Base-by-base conservation (phyloP, 2,888 invertebrate species). In the Copidosoma aretas region DNA sequence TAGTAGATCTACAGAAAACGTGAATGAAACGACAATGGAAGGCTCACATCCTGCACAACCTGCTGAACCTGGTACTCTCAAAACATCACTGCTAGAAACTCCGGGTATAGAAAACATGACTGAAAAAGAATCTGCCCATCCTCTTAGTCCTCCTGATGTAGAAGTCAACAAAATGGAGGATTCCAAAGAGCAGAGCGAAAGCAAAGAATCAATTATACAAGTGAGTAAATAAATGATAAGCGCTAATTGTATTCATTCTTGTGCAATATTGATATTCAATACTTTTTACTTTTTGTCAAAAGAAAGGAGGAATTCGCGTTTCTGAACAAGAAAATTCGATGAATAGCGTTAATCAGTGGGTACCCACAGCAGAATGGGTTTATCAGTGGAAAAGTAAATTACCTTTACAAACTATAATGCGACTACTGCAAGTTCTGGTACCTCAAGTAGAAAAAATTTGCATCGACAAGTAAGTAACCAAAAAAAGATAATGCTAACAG, bases 401-500 rank as follows among this genome's bases (percentile, higher is more conserved):
- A 74, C 99, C 99, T 10, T 86, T 99, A 76, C 99, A 99, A 88
- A 99, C 99, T 64, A 98, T 99, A 78, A 99, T 99, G 98, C 87
- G 99, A 76, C 88, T 99, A 80, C 86, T 99, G 75, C 99, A 99
- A 86, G 98, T 99, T 41, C 88, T 99, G 8, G 99, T 99, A 74
- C 99, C 99, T 64, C 99, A 99, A 86, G 99, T 99, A 24, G 99
- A 99, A 86, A 99, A 99, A 87, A 99, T 99, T 77, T 99, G 99
- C 86, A 99, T 99, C 80, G 99, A 83, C 66, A 83, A 83, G 83
- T 83, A 71, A 77, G 77, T 74, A 46, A 17, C 17, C 52, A 51
- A 52, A 32, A 32, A 32, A 32, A 32, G 8, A 32, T 8, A 8
- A n/a, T n/a, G n/a, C n/a, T n/a, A n/a, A n/a, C n/a, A n/a, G 51